phyloP scores from a whole-genome alignment of 64 coral and sea anemone genomes.

The Pocillopora verrucosa region DNA sequence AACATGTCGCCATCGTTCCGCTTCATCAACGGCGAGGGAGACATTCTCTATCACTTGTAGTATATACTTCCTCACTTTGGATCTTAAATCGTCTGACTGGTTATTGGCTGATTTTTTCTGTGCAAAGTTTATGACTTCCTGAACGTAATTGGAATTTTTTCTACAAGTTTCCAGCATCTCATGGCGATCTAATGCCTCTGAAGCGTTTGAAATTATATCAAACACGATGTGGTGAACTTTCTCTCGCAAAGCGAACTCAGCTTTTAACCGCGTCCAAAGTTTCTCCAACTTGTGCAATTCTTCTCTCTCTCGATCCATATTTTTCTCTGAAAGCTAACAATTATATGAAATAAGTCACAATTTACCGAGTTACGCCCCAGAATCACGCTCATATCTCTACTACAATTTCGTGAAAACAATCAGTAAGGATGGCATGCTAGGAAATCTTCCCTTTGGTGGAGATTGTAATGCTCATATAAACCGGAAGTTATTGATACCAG shows the following conservation, averaged over 20 bases:
- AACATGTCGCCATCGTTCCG: not conserved
- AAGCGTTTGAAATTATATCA: conserved; percentile 9
- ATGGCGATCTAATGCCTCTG: not conserved
- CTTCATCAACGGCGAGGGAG: not conserved
- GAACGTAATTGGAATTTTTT: not conserved
- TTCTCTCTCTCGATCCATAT: not conserved
- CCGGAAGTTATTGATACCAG: no score
- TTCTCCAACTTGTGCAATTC: not conserved
- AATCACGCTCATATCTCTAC: no score
- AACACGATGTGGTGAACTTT: conserved; percentile 25
- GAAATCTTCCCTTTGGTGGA: no score
- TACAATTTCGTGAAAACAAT: no score
- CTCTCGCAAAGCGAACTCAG: conserved; percentile 16
- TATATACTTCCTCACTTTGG: not conserved
- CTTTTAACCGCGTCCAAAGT: conserved; percentile 2
- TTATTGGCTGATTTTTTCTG: not conserved
- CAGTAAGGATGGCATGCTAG: no score
- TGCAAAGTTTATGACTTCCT: not conserved
- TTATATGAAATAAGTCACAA: not conserved
- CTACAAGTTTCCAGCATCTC: not conserved
- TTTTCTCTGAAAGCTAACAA: conserved; percentile 12
- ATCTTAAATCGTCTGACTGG: not conserved
- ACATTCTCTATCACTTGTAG: not conserved
- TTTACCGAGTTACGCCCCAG: no score
- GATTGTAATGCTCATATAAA: no score